Evolutionary conservation across 2,888 invertebrate species (phyloP), one percentile per base, ranked within the genome.

Genomic region (Malthinus seriepunctatus): DNA sequence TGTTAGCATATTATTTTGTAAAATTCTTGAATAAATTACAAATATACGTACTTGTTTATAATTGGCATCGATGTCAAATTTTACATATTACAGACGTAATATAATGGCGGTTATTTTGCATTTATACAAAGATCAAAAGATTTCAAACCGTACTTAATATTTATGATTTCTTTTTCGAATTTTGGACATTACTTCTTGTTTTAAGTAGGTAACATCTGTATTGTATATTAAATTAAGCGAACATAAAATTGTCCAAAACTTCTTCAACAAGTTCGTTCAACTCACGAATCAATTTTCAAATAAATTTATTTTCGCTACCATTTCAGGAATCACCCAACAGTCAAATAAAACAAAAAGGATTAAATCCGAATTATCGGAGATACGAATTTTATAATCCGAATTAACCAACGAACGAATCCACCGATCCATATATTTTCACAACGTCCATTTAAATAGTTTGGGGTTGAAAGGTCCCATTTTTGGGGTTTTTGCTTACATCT

Each of bases 111-210:
- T 67, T 64, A 64, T 66, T 67, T 67, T 62, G 68, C 68, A 67
- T 68, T 68, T 66, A 67, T 67, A 65, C 63, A 67, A 23, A 69
- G 68, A 69, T 68, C 67, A 67, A 67, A 69, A 67, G 67, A 67
- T 65, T 65, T 58, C 59, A 64, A 61, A 63, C 63, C 64, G 67
- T 67, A 64, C 65, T 67, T 63, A 67, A 69, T 70, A 67, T 69
- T 68, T 68, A 70, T 69, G 66, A 65, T 51, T 60, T 60, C 63
- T 64, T 65, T 63, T 63, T 63, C 55, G 65, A 67, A 64, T 66
- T 67, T 68, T 64, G 63, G 65, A 57, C 51, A 60, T 39, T 35
- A 50, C 53, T 51, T 55, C 54, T 56, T 54, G 57, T 62, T 65
- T 42, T 42, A 42, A 42, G 23, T 42, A 42, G 39, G 39, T 42